Evolutionary conservation across 2,113 vertebrate species (phyloP), one percentile per base, ranked within the genome.

Genomic region (Sebastes fasciatus): DNA sequence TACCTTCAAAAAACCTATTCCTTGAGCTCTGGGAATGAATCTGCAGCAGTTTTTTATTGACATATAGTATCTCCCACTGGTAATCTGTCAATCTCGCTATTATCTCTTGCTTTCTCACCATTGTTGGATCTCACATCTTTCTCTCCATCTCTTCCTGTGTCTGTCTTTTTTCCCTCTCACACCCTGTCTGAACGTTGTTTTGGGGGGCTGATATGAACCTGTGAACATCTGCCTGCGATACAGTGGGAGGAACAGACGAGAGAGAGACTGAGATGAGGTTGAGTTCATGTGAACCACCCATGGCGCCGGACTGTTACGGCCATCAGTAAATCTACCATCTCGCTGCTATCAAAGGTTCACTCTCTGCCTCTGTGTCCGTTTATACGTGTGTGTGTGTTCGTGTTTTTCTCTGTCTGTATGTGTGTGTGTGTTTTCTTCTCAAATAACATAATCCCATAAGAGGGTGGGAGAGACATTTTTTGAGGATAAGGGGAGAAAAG

Each of bases 361-460:
- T 73, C 79, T 86, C 69, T 84, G 88, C 58, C 52, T 85, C 48
- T 70, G 68, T 63, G 51, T 76, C 48, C 52, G 26, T 73, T 17
- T 77, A 62, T 65, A 45, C 65, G 54, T n/a, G 54, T 73, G 62
- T 69, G 63, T 70, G 74, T 62, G 77, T 78, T 63, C 45, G 51
- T 77, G 54, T 67, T 23, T 85, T 43, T 57, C 46, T 82, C 17
- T 48, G 17, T 16, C 16, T 43, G 4, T 48, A 16, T 65, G 16
- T 11, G 13, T n/a, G n/a, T 46, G 8, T 89, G 89, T 87, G 84
- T 90, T 87, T 91, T 87, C 71, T 78, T 76, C 86, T 82, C 78
- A 90, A 94, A 92, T 90, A 92, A 91, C 87, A 93, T 94, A 94
- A 94, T 94, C 94, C 91, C 86, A 93, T 89, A 92, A 94, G 89